Conservation (phyloP, 2,888 invertebrate genomes). For the Mythimna albipuncta region DNA sequence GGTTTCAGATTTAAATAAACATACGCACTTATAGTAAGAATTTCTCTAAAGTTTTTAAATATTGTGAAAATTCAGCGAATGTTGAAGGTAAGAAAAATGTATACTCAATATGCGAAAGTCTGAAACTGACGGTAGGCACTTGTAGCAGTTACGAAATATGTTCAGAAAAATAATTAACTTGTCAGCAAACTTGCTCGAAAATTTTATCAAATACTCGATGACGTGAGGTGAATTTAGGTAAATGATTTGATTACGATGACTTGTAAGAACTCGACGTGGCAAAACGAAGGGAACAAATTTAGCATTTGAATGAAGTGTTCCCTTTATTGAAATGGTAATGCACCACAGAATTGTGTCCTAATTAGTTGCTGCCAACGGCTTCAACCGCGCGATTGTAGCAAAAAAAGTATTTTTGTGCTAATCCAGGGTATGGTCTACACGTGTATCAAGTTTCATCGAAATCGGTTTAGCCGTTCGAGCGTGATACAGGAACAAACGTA, state of each 20-base stretch:
- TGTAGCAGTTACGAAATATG: conserved; percentile 2
- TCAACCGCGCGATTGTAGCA: too few relatives aligned
- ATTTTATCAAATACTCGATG: conserved; percentile 16
- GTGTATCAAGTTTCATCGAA: too few relatives aligned
- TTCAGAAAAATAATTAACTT: conserved; percentile 22
- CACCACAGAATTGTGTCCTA: conserved; percentile 8
- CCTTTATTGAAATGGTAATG: conserved; percentile 43
- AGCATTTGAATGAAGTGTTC: conserved; percentile 45
- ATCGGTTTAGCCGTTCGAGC: too few relatives aligned
- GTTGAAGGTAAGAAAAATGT: not conserved
- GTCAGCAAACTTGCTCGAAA: conserved; percentile 2
- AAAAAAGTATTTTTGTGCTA: too few relatives aligned
- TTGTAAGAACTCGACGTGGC: conserved; percentile 27
- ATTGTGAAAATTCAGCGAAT: not conserved
- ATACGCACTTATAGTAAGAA: not conserved
- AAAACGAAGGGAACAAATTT: conserved; percentile 22
- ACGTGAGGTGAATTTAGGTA: conserved; percentile 15
- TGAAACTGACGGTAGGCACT: conserved; percentile 10
- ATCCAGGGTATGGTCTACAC: too few relatives aligned
- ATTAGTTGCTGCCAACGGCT: too few relatives aligned
- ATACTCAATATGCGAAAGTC: not conserved
- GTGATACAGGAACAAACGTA: too few relatives aligned
- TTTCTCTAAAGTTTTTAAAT: not conserved
- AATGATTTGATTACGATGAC: conserved; percentile 38
- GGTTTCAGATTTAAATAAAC: too few relatives aligned